Conservation (phyloP, 2,797 vertebrate species). For the Melanogrammus aeglefinus region DNA sequence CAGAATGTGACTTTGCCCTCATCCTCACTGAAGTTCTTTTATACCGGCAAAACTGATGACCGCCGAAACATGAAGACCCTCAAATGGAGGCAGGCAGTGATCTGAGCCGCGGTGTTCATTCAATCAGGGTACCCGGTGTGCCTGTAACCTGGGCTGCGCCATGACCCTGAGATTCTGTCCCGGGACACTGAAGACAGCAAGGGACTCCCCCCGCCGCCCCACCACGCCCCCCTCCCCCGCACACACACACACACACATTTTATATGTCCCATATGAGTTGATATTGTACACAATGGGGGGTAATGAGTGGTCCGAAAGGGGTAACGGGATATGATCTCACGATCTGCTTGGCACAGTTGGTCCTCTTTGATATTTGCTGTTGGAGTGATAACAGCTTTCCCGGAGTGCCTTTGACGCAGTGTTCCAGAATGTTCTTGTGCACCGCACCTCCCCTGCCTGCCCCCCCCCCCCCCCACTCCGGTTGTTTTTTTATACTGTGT, state of each 20-base stretch:
- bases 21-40: slow-evolving; percentile 48
- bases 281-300: neutral
- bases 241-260: neutral
- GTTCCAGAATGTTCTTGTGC: slow-evolving; percentile 44
- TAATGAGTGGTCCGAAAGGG: neutral
- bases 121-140: slow-evolving; percentile 28
- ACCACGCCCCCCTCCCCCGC: neutral
- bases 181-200: neutral
- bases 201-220: neutral
- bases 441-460: too few species aligned
- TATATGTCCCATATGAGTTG: neutral
- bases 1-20: slow-evolving; percentile 53
- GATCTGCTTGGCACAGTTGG: slow-evolving; percentile 32
- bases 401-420: slow-evolving; percentile 44
- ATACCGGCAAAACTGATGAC: slow-evolving; percentile 67
- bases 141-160: slow-evolving; percentile 44
- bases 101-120: slow-evolving; percentile 45
- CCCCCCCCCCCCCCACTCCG: too few species aligned
- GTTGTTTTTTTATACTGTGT: too few species aligned
- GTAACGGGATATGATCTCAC: slow-evolving; percentile 49
- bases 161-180: slow-evolving; percentile 28
- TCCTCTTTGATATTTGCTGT: slow-evolving; percentile 48
- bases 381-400: slow-evolving; percentile 44
- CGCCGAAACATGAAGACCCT: slow-evolving; percentile 64
- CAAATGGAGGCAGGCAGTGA: slow-evolving; percentile 51